phyloP scores from a whole-genome alignment of 2,797 vertebrate genomes.

The Phaenicophaeus curvirostris region DNA sequence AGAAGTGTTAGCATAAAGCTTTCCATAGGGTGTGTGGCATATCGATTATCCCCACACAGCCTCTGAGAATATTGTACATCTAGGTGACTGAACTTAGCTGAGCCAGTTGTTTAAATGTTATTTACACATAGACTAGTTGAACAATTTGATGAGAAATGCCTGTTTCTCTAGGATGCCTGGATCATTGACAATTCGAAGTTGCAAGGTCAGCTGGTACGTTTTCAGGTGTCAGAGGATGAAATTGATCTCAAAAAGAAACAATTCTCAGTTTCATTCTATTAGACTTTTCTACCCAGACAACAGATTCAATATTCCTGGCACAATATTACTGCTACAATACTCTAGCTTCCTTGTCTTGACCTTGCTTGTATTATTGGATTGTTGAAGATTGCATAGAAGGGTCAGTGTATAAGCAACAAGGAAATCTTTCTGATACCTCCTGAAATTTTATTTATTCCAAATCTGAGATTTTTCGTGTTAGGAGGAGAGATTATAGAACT shows the following conservation, averaged over 20 bases:
- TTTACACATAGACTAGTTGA: background rate
- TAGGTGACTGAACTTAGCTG: background rate
- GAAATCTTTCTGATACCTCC: conserved; percentile 37
- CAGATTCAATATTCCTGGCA: conserved; percentile 40
- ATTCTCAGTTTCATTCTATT: conserved; percentile 40
- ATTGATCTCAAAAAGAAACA: conserved; percentile 14
- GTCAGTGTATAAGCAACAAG: background rate
- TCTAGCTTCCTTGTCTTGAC: background rate
- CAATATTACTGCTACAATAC: background rate
- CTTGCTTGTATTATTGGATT: conserved; percentile 12
- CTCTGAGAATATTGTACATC: background rate
- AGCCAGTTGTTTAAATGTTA: background rate
- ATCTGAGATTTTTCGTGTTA: conserved; percentile 58
- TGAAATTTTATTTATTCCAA: background rate
- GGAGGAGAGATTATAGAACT: conserved; percentile 21
- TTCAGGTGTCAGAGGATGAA: background rate
- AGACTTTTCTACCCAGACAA: background rate
- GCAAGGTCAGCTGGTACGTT: background rate
- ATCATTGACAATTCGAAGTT: background rate
- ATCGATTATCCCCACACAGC: background rate
- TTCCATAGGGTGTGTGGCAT: background rate
- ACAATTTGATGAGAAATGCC: background rate
- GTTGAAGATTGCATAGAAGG: background rate
- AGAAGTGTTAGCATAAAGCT: background rate
- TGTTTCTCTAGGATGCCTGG: background rate